Evolutionary conservation across 2,113 vertebrate genomes (phyloP), one percentile per base, ranked within the genome.

Genomic region (Cygnus buccinator): DNA sequence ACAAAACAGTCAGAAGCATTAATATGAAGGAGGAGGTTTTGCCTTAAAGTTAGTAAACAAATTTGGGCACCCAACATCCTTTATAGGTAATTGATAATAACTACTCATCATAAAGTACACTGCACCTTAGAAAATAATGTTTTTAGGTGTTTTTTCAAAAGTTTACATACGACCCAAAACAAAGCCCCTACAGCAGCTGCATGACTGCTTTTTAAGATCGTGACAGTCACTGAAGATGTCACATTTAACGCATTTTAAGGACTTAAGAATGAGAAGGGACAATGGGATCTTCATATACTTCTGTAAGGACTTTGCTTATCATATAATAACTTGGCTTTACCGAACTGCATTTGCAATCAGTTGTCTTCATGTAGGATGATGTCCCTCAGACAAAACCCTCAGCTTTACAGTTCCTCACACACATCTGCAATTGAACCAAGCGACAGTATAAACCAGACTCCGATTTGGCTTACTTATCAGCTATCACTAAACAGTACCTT

Each of bases 221-320:
- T 22, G 81, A 79, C 70, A 91, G 80, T 81, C 94, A 92, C 19
- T 43, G 43, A 94, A 81, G 82, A 91, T 90, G 88, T 57, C 92
- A 85, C 63, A 61, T 79, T 76, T 76, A 90, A 94, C 61, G 75
- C 78, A 83, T 52, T 94, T 87, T 88, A 90, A 68, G 35, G 22
- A 33, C 73, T 74, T 35, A 84, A 43, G 23, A 84, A 94, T 82
- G 89, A 87, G 87, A 87, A 91, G 66, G 90, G 90, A 95, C 70
- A 76, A 17, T 10, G 44, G 72, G 71, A 84, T 85, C 87, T 84
- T 77, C 74, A 67, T 41, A 33, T 52, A 35, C 48, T 91, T 87
- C 71, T 14, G 0, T 10, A 70, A 78, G 58, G 62, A 84, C 77
- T 37, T 57, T 52, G 81, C 59, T 94, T 68, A 87, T 33, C 66